Percentiles rank a stretch among this genome's conserved stretches.
These are phyloP conservation scores for Streptopelia turtur DNA, from an alignment of 2,797 vertebrate species.

Conservation along the genomic window DNA sequence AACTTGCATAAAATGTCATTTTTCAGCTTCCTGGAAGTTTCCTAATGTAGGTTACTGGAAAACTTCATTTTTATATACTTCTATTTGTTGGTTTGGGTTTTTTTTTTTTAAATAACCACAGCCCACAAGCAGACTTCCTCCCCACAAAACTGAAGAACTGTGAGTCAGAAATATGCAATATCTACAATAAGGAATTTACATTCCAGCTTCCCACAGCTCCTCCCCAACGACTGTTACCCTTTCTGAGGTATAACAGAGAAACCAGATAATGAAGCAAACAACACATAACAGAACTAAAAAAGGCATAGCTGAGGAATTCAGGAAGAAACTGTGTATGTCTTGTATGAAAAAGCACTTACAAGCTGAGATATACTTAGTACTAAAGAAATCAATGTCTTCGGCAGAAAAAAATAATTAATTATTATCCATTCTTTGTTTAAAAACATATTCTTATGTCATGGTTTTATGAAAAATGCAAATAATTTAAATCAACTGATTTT, in stretches of 20 bases:
- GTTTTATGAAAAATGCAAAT: not conserved
- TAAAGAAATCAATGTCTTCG: not conserved
- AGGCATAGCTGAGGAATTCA: not conserved
- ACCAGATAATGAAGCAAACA: not conserved
- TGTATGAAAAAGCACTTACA: not conserved
- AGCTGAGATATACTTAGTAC: not conserved
- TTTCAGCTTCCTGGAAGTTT: slow-evolving; percentile 26
- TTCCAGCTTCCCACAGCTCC: slow-evolving; percentile 52
- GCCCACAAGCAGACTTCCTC: slow-evolving; percentile 15
- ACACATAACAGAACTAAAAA: not conserved
- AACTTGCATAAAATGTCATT: not conserved
- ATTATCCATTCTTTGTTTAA: not conserved
- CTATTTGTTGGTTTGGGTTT: not conserved
- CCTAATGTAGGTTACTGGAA: slow-evolving; percentile 2
- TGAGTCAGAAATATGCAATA: slow-evolving; percentile 57
- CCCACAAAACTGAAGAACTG: slow-evolving; percentile 8
- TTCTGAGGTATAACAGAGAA: slow-evolving; percentile 24
- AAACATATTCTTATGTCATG: not conserved
- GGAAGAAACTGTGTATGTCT: not conserved
- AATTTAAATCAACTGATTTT: not conserved
- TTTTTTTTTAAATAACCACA: not conserved
- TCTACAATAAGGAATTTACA: slow-evolving; percentile 53
- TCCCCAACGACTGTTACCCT: slow-evolving; percentile 28
- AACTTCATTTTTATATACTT: not conserved
- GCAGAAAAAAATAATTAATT: not conserved